Base-by-base conservation (phyloP, 2,113 vertebrate species). In the Clarias gariepinus region DNA sequence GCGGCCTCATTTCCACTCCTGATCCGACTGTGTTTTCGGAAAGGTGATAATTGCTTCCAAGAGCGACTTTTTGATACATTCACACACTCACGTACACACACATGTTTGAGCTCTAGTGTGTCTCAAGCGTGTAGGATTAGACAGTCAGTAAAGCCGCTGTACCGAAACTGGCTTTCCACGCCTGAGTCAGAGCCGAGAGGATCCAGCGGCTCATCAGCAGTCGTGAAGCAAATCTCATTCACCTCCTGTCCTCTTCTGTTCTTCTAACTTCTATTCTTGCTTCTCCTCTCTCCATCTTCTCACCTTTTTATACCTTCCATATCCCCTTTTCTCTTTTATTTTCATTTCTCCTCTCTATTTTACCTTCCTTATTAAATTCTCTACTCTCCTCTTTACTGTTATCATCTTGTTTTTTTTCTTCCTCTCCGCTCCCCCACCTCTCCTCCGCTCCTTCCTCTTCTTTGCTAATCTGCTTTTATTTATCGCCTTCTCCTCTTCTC, bases 131-230 rank as follows among this genome's bases (percentile, higher is more conserved):
- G 55, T 77, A 80, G 83, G 89, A 90, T 91, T 90, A 90, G 71
- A 69, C 53, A 81, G 86, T 30, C 66, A 55, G 85, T 91, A 91
- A 90, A 83, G 85, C 88, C 28, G 53, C 85, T 85, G 77, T 81
- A 83, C 77, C 80, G 57, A 87, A 88, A 84, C 85, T 79, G 88
- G 87, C 85, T 91, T 91, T 89, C 69, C 84, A 41, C 68, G 58
- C 71, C 80, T 57, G 30, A 82, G 85, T 84, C 52, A 68, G 73
- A 80, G 88, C 81, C 86, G 86, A 89, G 87, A 89, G 73, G 83
- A 87, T 87, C 83, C 84, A 66, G 47, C 33, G 73, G 84, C 86
- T 87, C 89, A 82, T 88, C 80, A 21, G 80, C 80, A 81, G 74
- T 82, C 69, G 68, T 36, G 79, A 87, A 83, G 74, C 81, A 85